phyloP scores from a whole-genome alignment of 1,140 invertebrate genomes.

The Drosophila sp. region DNA sequence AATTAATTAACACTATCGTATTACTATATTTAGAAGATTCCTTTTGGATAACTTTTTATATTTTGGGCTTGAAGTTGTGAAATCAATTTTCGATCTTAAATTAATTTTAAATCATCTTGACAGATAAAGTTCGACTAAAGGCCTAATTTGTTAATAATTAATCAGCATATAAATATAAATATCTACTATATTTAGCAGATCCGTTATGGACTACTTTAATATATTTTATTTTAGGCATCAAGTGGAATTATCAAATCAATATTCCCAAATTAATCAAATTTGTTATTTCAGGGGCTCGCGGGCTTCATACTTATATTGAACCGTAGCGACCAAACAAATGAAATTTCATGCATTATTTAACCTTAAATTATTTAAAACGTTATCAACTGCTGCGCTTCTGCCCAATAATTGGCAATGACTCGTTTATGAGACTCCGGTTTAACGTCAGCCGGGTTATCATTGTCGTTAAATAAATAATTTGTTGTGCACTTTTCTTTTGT shows the following conservation, averaged over 20 bases:
- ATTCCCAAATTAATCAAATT: no score
- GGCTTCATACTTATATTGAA: slow-evolving; percentile 31
- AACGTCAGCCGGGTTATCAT: slow-evolving; percentile 49
- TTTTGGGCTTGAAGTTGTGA: no score
- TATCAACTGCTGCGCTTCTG: slow-evolving; percentile 41
- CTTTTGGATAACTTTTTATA: no score
- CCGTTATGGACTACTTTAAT: slow-evolving; percentile 3
- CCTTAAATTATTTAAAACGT: slow-evolving; percentile 25
- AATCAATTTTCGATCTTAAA: no score
- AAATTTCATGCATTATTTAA: slow-evolving; percentile 34
- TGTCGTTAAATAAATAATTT: slow-evolving; percentile 7
- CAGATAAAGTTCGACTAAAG: neutral
- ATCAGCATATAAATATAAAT: neutral
- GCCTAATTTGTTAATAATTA: neutral
- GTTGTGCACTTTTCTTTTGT: slow-evolving; percentile 32
- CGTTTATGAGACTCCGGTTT: slow-evolving; percentile 30
- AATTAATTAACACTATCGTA: no score
- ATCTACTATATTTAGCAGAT: neutral
- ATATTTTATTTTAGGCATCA: neutral
- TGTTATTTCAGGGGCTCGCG: slow-evolving; percentile 38
- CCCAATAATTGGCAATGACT: slow-evolving; percentile 51
- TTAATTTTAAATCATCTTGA: neutral
- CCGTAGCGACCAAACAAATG: slow-evolving; percentile 55
- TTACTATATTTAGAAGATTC: no score
- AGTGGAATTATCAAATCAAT: neutral